These are phyloP conservation scores for Heteronetta atricapilla DNA, from an alignment of 2,113 vertebrate species.

Conservation along the genomic window DNA sequence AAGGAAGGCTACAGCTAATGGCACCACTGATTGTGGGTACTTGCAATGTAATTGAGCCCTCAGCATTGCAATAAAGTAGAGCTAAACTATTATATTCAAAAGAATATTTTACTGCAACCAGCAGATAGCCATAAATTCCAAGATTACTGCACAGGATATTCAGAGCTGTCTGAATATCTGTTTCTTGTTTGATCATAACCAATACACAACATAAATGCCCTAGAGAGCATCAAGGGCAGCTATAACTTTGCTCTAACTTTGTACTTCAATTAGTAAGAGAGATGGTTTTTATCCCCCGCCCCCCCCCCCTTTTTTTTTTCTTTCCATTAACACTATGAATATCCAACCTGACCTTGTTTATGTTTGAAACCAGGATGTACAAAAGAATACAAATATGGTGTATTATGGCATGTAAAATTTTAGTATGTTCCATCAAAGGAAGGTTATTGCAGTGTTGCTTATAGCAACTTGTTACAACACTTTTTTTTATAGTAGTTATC, in stretches of 20 bases:
- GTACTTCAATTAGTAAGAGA: background rate
- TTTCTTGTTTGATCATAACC: background rate
- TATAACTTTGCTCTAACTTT: background rate
- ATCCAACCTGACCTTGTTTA: background rate
- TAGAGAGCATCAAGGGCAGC: background rate
- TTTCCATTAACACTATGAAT: background rate
- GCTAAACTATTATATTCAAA: background rate
- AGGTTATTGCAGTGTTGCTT: background rate
- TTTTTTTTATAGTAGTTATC: background rate
- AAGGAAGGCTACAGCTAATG: background rate
- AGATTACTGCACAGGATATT: background rate
- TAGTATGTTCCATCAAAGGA: background rate
- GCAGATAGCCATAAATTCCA: constrained; percentile 7
- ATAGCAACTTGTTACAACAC: background rate
- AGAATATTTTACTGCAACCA: background rate
- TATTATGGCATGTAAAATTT: background rate
- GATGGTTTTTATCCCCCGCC: background rate
- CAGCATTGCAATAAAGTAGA: background rate
- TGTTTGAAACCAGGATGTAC: background rate
- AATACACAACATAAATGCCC: background rate
- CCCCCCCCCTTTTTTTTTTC: background rate
- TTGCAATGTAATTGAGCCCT: constrained; percentile 28
- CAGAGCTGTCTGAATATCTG: background rate
- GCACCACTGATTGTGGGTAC: background rate
- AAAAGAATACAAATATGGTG: background rate